Conservation (phyloP, 2,888 invertebrate species). For the Buathra laborator region DNA sequence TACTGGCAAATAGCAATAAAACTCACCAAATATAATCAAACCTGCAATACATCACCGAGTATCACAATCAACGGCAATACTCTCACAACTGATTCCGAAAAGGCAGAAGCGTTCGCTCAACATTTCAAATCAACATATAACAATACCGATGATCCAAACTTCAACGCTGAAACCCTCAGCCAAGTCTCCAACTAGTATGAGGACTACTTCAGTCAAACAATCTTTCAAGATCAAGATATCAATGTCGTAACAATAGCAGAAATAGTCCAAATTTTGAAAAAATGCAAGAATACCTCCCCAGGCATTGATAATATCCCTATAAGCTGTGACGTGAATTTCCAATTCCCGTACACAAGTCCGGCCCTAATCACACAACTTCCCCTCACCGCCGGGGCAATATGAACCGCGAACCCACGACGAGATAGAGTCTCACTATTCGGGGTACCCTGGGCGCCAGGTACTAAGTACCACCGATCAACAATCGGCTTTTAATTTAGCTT, state of each 20-base stretch:
- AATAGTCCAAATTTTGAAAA: background rate
- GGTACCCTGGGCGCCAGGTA: no score
- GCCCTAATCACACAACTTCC: no score
- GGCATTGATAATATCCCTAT: slow-evolving; percentile 21
- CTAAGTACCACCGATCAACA: no score
- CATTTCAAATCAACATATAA: slow-evolving; percentile 14
- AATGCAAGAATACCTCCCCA: slow-evolving; percentile 10
- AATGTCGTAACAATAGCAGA: background rate
- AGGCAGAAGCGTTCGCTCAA: slow-evolving; percentile 2
- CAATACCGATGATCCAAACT: background rate
- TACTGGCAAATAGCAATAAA: slow-evolving; percentile 56
- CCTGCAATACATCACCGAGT: background rate
- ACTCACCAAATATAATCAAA: background rate
- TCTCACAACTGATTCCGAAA: background rate
- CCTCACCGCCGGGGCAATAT: no score
- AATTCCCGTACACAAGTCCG: no score
- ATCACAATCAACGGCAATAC: slow-evolving; percentile 15
- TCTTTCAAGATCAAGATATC: background rate
- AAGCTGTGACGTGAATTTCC: no score
- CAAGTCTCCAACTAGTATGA: slow-evolving; percentile 12
- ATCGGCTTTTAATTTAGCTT: no score
- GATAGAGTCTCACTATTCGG: no score
- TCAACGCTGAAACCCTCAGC: background rate
- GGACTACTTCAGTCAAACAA: background rate
- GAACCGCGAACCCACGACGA: no score